Conservation (phyloP, 2,797 vertebrate species). For the Hylomyscus alleni region DNA sequence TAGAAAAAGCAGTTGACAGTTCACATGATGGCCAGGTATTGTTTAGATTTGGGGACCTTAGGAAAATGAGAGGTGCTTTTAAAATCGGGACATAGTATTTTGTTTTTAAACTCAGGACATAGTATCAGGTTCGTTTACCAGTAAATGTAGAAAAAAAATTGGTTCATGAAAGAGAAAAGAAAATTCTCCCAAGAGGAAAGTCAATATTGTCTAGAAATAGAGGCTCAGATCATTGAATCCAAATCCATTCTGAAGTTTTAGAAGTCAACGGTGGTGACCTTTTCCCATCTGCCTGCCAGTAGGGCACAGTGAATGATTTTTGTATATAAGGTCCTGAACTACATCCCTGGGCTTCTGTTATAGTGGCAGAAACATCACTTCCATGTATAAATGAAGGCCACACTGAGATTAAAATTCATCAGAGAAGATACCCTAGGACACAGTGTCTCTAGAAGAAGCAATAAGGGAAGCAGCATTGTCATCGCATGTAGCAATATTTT, state of each 20-base stretch:
- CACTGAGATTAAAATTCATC: not conserved
- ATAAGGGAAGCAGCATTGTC: not conserved
- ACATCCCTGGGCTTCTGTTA: not conserved
- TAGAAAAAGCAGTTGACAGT: conserved; percentile 26
- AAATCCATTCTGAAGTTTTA: not conserved
- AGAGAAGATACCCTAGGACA: not conserved
- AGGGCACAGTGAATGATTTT: not conserved
- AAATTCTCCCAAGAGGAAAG: not conserved
- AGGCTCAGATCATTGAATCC: not conserved
- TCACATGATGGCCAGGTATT: not conserved
- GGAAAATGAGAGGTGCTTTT: conserved; percentile 28
- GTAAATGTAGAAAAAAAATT: conserved; percentile 8
- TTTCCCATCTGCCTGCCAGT: not conserved
- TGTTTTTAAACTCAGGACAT: not conserved
- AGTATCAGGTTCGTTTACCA: not conserved
- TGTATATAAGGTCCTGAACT: not conserved
- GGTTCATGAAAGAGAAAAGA: not conserved
- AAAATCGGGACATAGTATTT: conserved; percentile 36
- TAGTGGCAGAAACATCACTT: not conserved
- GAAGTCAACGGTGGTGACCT: not conserved
- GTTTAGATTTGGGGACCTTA: conserved; percentile 16
- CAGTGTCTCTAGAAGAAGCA: not conserved
- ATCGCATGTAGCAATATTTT: not conserved
- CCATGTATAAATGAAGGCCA: not conserved
- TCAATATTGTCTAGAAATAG: conserved; percentile 13